Base-by-base conservation (phyloP, 2,888 invertebrate species). In the Spisula subtruncata region DNA sequence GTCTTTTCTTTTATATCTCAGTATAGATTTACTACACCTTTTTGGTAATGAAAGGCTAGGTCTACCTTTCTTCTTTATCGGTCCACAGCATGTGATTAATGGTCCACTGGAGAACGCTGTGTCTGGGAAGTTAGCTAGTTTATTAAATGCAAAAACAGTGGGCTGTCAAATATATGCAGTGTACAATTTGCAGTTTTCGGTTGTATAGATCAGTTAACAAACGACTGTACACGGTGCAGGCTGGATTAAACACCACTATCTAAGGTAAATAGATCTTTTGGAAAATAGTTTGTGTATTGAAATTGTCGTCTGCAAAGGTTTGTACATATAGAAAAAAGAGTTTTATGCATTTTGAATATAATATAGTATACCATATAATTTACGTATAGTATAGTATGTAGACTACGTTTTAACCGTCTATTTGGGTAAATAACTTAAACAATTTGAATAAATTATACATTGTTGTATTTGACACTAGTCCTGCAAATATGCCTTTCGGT, bases 41-140 rank as follows among this genome's bases (percentile, higher is more conserved):
- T 41, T 2, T 41, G 14, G 4, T 51, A 51, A 51, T 51, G 51
- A 51, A 51, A 16, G 12, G 25, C 6, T 66, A n/a, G n/a, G 60
- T 25, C 8, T 66, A 75, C 16, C 60, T 75, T 75, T 75, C 75
- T 71, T 35, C 35, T 14, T 29, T 75, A 18, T 35, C 32, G 25
- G 75, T 4, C 25, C 75, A 16, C 75, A 32, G 75, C 75, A 35
- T 35, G 75, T 75, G 75, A 75, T 75, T 32, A 75, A 75, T 75
- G 75, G 75, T 35, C 32, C 75, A 18, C 35, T 75, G 75, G n/a
- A 41, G 41, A 32, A 75, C 32, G 18, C n/a, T n/a, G 35, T 32
- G 75, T 75, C 25, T 75, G 75, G 32, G 75, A 75, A 75, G 5
- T 32, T 18, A 35, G 35, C 32, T 32, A 75, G 32, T 75, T 35